Conservation (phyloP, 1,140 invertebrate genomes). For the Sesamia nonagrioides region DNA sequence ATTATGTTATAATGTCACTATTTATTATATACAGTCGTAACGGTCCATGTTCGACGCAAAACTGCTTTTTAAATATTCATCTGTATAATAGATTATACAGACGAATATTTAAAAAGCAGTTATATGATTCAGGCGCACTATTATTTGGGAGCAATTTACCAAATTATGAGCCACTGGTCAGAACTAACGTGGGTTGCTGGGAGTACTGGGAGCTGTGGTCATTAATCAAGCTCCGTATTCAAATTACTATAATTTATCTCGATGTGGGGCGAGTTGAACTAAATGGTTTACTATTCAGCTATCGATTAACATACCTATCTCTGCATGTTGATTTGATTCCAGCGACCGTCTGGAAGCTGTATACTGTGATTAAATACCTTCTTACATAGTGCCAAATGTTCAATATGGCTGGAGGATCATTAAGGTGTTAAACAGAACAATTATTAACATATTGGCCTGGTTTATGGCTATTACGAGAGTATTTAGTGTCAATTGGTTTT, state of each 20-base stretch:
- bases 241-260: conserved; percentile 52
- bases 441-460: background rate
- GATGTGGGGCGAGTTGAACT: background rate
- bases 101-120: no score
- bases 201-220: conserved; percentile 28
- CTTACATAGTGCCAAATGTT: background rate
- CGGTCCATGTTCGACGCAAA: background rate
- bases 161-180: conserved; percentile 35
- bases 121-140: conserved; percentile 12
- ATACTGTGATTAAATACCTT: background rate
- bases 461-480: background rate
- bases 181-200: background rate
- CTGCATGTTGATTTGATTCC: background rate
- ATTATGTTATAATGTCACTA: conserved; percentile 27
- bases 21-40: conserved; percentile 34
- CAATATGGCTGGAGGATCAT: background rate
- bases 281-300: conserved; percentile 3
- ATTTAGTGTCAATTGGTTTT: background rate
- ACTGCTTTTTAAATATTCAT: conserved; percentile 40
- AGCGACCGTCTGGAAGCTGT: background rate
- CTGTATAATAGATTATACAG: no score
- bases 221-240: conserved; percentile 50
- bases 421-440: no score
- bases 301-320: conserved; percentile 18
- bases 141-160: conserved; percentile 42